These are phyloP conservation scores for Corydoras sp. DNA, from an alignment of 2,113 vertebrate genomes.

Conservation along the genomic window DNA sequence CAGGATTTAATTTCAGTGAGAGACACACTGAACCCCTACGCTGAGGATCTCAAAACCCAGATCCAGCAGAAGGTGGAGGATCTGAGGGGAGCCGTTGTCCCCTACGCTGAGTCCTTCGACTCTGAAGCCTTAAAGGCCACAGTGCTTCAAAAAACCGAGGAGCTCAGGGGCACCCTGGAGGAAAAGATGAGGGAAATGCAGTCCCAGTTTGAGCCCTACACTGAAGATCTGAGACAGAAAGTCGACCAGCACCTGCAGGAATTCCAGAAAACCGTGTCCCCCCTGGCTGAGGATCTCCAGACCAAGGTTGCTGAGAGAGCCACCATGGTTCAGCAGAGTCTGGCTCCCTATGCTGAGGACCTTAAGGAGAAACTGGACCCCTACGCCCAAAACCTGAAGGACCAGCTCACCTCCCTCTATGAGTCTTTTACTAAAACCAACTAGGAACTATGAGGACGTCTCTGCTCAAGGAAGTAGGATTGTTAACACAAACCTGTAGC, in stretches of 20 bases:
- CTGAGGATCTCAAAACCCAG: conserved; percentile 64
- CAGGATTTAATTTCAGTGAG: conserved; percentile 51
- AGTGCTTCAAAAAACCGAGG: conserved; percentile 52
- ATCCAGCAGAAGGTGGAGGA: conserved; percentile 71
- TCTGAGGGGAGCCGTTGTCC: conserved; percentile 57
- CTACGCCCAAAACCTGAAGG: conserved; percentile 55
- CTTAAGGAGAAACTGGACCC: conserved; percentile 53
- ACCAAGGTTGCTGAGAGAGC: conserved; percentile 48
- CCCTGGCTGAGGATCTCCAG: conserved; percentile 57
- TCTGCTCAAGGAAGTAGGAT: too few species aligned
- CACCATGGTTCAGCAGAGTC: conserved; percentile 53
- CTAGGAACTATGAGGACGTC: conserved; percentile 19
- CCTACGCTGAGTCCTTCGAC: conserved; percentile 47
- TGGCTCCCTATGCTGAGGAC: conserved; percentile 55
- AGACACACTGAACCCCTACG: conserved; percentile 56
- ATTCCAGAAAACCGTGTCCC: conserved; percentile 56
- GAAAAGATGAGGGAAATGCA: conserved; percentile 54
- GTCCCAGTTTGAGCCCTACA: conserved; percentile 53
- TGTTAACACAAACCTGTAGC: too few species aligned
- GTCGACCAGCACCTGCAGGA: conserved; percentile 54
- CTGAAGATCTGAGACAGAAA: conserved; percentile 51
- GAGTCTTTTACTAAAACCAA: conserved; percentile 47
- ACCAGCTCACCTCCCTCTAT: conserved; percentile 48
- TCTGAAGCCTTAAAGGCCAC: conserved; percentile 50
- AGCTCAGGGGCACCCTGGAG: conserved; percentile 54